Base-by-base conservation (phyloP, 2,797 vertebrate species). In the Percopsis omiscomaycus region DNA sequence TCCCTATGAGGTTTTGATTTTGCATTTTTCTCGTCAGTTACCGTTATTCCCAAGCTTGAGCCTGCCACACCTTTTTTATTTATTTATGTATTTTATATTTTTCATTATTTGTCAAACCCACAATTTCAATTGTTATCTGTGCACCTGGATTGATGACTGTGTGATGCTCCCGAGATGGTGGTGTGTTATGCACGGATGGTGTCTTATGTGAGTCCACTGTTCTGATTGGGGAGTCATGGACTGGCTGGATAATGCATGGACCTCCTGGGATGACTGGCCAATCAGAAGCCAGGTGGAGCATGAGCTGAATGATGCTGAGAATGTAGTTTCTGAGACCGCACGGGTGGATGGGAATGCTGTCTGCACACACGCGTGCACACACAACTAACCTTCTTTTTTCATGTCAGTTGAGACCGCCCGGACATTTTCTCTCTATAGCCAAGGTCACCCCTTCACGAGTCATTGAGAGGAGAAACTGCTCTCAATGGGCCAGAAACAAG, bases 261-360 rank as follows among this genome's bases (percentile, higher is more conserved):
- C 54, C 71, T 47, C 50, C 63, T 67, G 54, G 27, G 50, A 59
- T 77, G 67, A 63, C 42, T 72, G 71, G 64, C 32, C 45, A 64
- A 69, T 74, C 66, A 56, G 62, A 45, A 71, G 79, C 79, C 76
- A 71, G 77, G 56, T 57, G 69, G 75, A 82, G 84, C 81, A 85
- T 85, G 81, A 60, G 48, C 50, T 59, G 64, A 79, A 75, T 79
- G 69, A 32, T 32, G 30, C 15, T 22, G 42, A 49, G 49, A 22
- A 56, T 67, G 61, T 64, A 68, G 14, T 49, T 15, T 63, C 9
- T 54, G 32, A 48, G 45, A 5, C 37, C 9, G 37, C 37, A 42
- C 37, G 37, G 37, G 4, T 9, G 37, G 37, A 42, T 42, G 37
- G 37, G 37, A 42, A 42, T 42, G 37, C 2, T 50, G 16, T 47